These are phyloP conservation scores for Oenanthe melanoleuca DNA, from an alignment of 2,113 vertebrate genomes.

Conservation along the genomic window DNA sequence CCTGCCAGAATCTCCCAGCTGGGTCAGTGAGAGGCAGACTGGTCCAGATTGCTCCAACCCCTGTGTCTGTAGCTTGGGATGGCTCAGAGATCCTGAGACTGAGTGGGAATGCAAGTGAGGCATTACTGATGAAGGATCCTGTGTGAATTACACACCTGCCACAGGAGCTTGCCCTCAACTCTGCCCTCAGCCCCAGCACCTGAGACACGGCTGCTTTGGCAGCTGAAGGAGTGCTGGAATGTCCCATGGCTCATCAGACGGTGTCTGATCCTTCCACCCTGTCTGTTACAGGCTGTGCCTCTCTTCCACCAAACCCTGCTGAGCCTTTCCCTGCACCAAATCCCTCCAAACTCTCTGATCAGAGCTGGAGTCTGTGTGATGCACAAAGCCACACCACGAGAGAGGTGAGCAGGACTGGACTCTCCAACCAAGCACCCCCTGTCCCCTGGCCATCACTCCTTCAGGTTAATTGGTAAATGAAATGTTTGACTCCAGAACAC, in stretches of 20 bases:
- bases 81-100: not conserved
- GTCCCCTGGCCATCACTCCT: not conserved
- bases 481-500: not conserved
- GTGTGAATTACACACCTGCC: not conserved
- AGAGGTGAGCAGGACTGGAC: not conserved
- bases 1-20: not conserved
- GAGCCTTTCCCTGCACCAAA: not conserved
- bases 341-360: not conserved
- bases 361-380: not conserved
- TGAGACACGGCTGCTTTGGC: accelerated
- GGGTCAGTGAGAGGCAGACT: not conserved
- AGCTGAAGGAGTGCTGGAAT: not conserved
- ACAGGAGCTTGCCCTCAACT: not conserved
- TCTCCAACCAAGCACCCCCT: not conserved
- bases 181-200: not conserved
- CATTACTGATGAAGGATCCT: not conserved
- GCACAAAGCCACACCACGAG: accelerated
- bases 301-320: not conserved
- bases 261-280: not conserved
- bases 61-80: accelerated
- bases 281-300: not conserved
- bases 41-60: not conserved
- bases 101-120: not conserved
- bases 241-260: not conserved
- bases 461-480: conserved; percentile 4